Base-by-base conservation (phyloP, 1,140 invertebrate species). In the Myzus persicae region DNA sequence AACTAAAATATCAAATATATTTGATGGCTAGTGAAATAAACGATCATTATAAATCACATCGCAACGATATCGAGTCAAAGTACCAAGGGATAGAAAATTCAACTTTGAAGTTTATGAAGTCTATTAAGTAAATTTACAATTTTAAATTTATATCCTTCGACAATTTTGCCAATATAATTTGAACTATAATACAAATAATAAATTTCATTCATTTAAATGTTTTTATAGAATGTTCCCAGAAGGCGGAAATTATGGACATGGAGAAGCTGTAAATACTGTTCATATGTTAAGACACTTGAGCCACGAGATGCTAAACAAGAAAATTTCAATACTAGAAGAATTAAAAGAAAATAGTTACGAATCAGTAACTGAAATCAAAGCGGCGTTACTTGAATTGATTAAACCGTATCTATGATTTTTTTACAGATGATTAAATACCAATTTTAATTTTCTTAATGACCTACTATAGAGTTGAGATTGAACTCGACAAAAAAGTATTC, bases 151-250 rank as follows among this genome's bases (percentile, higher is more conserved):
- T 0, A 44, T 44, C 42, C 42, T 44, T 44, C 6, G 9, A 44
- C 42, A 44, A 44, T 6, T 44, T 44, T 44, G 9, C 8, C 42
- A 44, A 44, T 44, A 8, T 9, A 44, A 44, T 44, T 44, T 44
- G n/a, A n/a, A n/a, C n/a, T n/a, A n/a, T n/a, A n/a, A n/a, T n/a
- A n/a, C n/a, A n/a, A n/a, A n/a, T n/a, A n/a, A n/a, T n/a, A n/a
- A n/a, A n/a, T n/a, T n/a, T n/a, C n/a, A n/a, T n/a, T n/a, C n/a
- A n/a, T n/a, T 67, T 14, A 76, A n/a, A 76, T 76, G 5, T n/a
- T n/a, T n/a, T 42, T 76, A 44, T 54, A 93, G 91, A 42, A n/a
- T n/a, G 81, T 93, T 93, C 54, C 26, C 81, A 42, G 81, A 85
- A 20, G 81, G 81, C 0, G 91, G 91, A 0, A 93, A 93, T n/a